Base-by-base conservation (phyloP, 1,140 invertebrate genomes). In the Drosophila watanabei region DNA sequence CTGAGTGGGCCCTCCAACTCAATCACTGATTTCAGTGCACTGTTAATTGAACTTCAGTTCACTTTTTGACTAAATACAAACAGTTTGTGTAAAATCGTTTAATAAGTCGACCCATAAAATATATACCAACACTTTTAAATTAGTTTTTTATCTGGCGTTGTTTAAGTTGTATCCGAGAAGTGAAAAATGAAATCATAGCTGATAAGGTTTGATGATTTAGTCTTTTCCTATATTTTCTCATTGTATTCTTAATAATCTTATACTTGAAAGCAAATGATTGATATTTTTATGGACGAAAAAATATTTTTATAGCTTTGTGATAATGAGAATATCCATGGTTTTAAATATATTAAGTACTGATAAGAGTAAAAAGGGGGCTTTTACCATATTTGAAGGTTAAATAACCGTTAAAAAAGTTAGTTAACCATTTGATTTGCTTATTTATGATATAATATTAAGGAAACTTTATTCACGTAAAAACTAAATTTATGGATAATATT, bases 21-120 rank as follows among this genome's bases (percentile, higher is more conserved):
- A 77, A 57, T 59, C 61, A 81, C 73, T 82, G 68, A 64, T 81
- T 68, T 54, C 45, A 39, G 48, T 72, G 58, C 80, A 66, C 62
- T 61, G 59, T 66, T 65, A 82, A 72, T 81, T 81, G 65, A 77
- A 58, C 61, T 75, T 77, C 66, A 81, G 64, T 45, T 43, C 16
- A 32, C 33, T 5, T 24, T 20, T 28, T 62, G 46, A 56, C 52
- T 10, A 56, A 24, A 56, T 62, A 51, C 24, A 30, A 28, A 39
- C 10, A 41, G 56, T 43, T 28, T 10, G 4, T 24, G 1, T 4
- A 20, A 24, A 57, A 37, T 35, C 13, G 7, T 24, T 35, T 24
- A 33, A 20, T 54, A 14, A 35, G n/a, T 6, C 13, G 11, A 10
- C n/a, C 13, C 52, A 24, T 57, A 8, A 28, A n/a, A n/a, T 13